Evolutionary conservation across 2,113 vertebrate species (phyloP).

Genomic region (Forbesichthys papilliferus): DNA sequence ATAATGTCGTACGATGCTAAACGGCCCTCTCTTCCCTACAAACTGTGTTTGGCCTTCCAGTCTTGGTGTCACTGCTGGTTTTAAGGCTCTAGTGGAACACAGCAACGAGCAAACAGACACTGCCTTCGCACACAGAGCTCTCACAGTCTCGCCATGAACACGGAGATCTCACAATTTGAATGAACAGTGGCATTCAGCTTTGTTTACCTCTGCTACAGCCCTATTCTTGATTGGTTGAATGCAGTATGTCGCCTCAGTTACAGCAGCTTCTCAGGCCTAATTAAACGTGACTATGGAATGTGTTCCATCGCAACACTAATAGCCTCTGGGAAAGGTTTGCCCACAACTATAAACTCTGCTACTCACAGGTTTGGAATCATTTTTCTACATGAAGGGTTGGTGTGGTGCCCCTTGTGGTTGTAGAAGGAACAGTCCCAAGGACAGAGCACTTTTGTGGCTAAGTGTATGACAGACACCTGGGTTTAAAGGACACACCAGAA

Average conservation of each 20-base stretch:
- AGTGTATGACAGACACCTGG: not conserved
- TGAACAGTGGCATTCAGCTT: not conserved
- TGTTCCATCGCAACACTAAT: not conserved
- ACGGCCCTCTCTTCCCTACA: no score
- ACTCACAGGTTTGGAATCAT: not conserved
- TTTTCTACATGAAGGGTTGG: not conserved
- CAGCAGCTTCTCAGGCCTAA: not conserved
- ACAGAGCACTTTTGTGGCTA: not conserved
- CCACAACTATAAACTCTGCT: not conserved
- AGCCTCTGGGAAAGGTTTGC: not conserved
- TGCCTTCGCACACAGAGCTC: constrained; percentile 33
- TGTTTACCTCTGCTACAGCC: not conserved
- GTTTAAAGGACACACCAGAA: constrained; percentile 8
- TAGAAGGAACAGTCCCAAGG: constrained; percentile 1
- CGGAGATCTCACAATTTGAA: not conserved
- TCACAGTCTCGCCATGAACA: not conserved
- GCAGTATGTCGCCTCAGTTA: constrained; percentile 2
- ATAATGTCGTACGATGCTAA: no score
- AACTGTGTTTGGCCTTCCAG: no score
- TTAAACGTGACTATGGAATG: constrained; percentile 9
- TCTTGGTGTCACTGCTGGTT: not conserved
- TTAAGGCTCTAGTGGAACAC: not conserved
- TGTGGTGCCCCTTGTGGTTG: constrained; percentile 26
- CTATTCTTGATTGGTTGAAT: not conserved
- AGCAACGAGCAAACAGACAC: constrained; percentile 31